phyloP scores from a whole-genome alignment of 2,888 invertebrate genomes.

The Teleiodes luculella region DNA sequence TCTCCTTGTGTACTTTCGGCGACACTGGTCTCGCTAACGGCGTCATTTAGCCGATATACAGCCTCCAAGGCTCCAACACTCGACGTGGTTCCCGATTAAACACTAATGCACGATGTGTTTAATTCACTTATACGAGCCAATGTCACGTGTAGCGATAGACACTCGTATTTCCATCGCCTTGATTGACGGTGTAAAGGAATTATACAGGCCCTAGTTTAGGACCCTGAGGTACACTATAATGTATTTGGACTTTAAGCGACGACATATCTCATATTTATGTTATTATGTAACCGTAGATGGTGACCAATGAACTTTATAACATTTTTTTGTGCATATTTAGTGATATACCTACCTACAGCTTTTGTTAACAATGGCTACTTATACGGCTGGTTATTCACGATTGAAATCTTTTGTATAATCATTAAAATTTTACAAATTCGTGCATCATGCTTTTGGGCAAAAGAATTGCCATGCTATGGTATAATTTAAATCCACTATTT shows the following conservation, averaged over 20 bases:
- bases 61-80: slow-evolving; percentile 45
- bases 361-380: too few species aligned
- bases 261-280: not conserved
- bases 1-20: slow-evolving; percentile 43
- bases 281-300: not conserved
- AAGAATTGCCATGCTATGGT: too few species aligned
- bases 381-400: too few species aligned
- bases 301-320: not conserved
- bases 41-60: slow-evolving; percentile 64
- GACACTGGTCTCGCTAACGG: slow-evolving; percentile 56
- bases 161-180: slow-evolving; percentile 4
- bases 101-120: slow-evolving; percentile 54
- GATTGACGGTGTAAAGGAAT: slow-evolving; percentile 7
- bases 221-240: slow-evolving; percentile 4
- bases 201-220: slow-evolving; percentile 1
- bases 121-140: slow-evolving; percentile 45
- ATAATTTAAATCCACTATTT: too few species aligned
- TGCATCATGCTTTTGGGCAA: too few species aligned
- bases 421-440: too few species aligned
- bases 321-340: too few species aligned
- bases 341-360: too few species aligned
- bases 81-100: slow-evolving; percentile 53
- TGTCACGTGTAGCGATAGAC: slow-evolving; percentile 7
- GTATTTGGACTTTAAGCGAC: not conserved
- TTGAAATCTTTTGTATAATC: too few species aligned